These are phyloP conservation scores for Paramisgurnus dabryanus DNA, from an alignment of 2,113 vertebrate genomes.

Conservation along the genomic window DNA sequence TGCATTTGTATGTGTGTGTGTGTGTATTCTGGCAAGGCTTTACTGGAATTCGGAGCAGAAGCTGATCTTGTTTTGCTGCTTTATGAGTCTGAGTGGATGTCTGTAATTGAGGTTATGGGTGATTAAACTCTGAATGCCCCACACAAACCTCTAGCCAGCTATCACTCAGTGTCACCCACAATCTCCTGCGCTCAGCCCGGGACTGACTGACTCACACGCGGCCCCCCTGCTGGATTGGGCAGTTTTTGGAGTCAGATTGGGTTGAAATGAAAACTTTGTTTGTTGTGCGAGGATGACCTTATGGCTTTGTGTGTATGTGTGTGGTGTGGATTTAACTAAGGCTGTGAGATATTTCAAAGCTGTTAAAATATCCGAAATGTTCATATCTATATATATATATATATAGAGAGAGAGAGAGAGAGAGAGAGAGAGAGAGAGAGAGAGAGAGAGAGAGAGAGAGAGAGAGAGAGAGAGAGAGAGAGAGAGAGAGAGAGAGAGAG, in stretches of 20 bases:
- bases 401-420: neutral
- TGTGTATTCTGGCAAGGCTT: conserved; percentile 58
- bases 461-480: too few species aligned
- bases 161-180: conserved; percentile 70
- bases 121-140: conserved; percentile 82
- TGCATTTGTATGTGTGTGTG: conserved; percentile 34
- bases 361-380: too few species aligned
- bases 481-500: too few species aligned
- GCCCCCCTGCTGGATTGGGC: conserved; percentile 7
- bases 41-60: conserved; percentile 74
- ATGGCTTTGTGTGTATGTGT: neutral
- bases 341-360: too few species aligned
- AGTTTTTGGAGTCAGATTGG: conserved; percentile 42
- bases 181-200: conserved; percentile 44
- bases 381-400: conserved; percentile 29
- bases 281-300: neutral
- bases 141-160: conserved; percentile 68
- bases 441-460: too few species aligned
- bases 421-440: too few species aligned
- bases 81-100: conserved; percentile 78
- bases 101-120: conserved; percentile 82
- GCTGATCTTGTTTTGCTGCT: conserved; percentile 78
- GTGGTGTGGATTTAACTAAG: too few species aligned
- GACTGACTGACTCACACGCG: conserved; percentile 41
- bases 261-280: conserved; percentile 37